These are phyloP conservation scores for Cygnus atratus DNA, from an alignment of 2,113 vertebrate genomes.

Conservation along the genomic window DNA sequence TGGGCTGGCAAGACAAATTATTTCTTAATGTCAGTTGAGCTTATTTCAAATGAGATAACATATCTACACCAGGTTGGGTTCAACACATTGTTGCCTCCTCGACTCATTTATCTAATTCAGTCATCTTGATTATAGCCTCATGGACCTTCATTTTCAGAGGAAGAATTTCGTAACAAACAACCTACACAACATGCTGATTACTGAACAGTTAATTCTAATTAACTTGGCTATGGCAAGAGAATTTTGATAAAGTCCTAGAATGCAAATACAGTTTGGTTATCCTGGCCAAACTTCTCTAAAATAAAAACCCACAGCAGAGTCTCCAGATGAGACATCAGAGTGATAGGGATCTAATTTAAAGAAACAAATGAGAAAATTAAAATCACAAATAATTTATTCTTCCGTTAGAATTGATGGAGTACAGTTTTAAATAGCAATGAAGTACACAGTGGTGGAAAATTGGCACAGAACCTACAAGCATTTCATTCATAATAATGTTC, in stretches of 20 bases:
- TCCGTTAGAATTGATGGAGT: slow-evolving; percentile 84
- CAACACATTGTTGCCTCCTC: slow-evolving; percentile 78
- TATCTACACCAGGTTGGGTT: slow-evolving; percentile 81
- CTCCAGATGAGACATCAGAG: slow-evolving; percentile 75
- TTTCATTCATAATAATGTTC: slow-evolving; percentile 73
- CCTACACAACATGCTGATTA: slow-evolving; percentile 84
- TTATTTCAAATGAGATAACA: slow-evolving; percentile 83
- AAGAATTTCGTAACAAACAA: slow-evolving; percentile 79
- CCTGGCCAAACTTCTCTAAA: slow-evolving; percentile 69
- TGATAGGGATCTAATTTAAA: slow-evolving; percentile 79
- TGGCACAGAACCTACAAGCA: slow-evolving; percentile 80
- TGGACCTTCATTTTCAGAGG: slow-evolving; percentile 79
- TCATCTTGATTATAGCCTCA: slow-evolving; percentile 83
- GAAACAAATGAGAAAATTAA: slow-evolving; percentile 81
- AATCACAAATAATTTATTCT: slow-evolving; percentile 93
- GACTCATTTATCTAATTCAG: slow-evolving; percentile 88
- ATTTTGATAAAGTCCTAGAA: slow-evolving; percentile 82
- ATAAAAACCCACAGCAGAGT: slow-evolving; percentile 68
- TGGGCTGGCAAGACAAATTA: slow-evolving; percentile 85
- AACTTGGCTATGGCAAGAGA: slow-evolving; percentile 81
- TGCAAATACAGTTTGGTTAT: slow-evolving; percentile 70
- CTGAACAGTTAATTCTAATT: slow-evolving; percentile 87
- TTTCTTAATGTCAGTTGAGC: slow-evolving; percentile 87
- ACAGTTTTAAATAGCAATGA: slow-evolving; percentile 94
- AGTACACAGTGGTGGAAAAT: slow-evolving; percentile 84